These are phyloP conservation scores for Caenorhabditis zanzibari DNA, from an alignment of 2,888 invertebrate genomes.

Conservation along the genomic window DNA sequence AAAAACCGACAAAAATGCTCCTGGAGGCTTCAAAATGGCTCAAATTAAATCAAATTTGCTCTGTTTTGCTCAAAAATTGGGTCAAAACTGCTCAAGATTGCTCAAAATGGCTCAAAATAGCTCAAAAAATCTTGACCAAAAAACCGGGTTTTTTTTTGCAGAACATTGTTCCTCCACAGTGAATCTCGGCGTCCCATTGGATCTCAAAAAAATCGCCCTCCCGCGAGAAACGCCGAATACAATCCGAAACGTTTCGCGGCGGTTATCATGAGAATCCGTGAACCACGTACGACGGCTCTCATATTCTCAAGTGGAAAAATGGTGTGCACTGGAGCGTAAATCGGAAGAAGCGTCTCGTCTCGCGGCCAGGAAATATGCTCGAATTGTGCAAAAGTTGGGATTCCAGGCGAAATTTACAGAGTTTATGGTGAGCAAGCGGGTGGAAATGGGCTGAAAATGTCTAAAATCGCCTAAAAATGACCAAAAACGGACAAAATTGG, in stretches of 20 bases:
- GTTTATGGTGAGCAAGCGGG: conserved; percentile 79
- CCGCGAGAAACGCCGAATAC: conserved; percentile 98
- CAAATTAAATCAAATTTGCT: no score
- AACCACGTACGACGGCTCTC: conserved; percentile 89
- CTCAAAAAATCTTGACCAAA: no score
- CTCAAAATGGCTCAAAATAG: no score
- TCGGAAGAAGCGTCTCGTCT: conserved; percentile 88
- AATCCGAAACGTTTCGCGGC: conserved; percentile 99
- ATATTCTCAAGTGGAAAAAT: conserved; percentile 92
- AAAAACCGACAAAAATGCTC: no score
- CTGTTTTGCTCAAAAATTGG: no score
- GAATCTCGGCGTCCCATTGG: conserved; percentile 93
- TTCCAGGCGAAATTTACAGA: conserved; percentile 86
- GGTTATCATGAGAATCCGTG: conserved; percentile 96
- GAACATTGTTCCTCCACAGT: conserved; percentile 99
- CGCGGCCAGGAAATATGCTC: conserved; percentile 90
- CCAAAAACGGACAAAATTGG: background rate
- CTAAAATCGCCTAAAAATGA: background rate
- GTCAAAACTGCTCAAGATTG: no score
- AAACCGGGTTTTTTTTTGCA: no score
- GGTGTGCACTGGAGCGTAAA: conserved; percentile 92
- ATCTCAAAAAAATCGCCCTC: conserved; percentile 97
- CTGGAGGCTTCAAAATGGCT: no score
- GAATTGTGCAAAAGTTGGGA: conserved; percentile 91
- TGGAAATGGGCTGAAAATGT: background rate